These are phyloP conservation scores for Autographa gamma DNA, from an alignment of 2,888 invertebrate species.

Conservation along the genomic window DNA sequence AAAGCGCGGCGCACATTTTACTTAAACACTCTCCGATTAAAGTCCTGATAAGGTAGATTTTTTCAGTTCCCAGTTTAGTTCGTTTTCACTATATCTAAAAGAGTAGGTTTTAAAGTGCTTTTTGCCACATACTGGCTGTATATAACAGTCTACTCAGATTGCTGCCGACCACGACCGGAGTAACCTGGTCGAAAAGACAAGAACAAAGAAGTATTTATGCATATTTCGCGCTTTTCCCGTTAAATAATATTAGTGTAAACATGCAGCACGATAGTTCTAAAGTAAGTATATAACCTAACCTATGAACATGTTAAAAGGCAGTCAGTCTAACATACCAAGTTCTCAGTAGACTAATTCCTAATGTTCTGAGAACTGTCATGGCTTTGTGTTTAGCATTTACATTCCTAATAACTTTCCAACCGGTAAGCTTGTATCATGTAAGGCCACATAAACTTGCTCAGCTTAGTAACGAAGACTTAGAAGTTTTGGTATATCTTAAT, in stretches of 20 bases:
- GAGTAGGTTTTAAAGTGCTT: too few species aligned
- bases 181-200: too few species aligned
- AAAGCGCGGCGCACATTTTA: not conserved
- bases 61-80: not conserved
- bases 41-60: not conserved
- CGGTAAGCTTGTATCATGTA: not conserved
- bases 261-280: too few species aligned
- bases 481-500: constrained; percentile 53
- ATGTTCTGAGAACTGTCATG: not conserved
- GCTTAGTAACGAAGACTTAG: constrained; percentile 40
- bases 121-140: too few species aligned
- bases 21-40: not conserved
- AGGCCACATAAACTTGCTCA: constrained; percentile 10
- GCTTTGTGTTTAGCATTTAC: not conserved
- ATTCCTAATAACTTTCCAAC: not conserved
- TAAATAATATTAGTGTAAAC: too few species aligned
- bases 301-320: not conserved
- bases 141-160: too few species aligned
- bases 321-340: not conserved
- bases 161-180: too few species aligned
- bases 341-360: not conserved
- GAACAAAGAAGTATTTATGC: too few species aligned
- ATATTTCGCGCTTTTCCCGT: too few species aligned
- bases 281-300: too few species aligned
- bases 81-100: too few species aligned